Conservation (phyloP, 2,888 invertebrate species). For the Drosophila pullipes region DNA sequence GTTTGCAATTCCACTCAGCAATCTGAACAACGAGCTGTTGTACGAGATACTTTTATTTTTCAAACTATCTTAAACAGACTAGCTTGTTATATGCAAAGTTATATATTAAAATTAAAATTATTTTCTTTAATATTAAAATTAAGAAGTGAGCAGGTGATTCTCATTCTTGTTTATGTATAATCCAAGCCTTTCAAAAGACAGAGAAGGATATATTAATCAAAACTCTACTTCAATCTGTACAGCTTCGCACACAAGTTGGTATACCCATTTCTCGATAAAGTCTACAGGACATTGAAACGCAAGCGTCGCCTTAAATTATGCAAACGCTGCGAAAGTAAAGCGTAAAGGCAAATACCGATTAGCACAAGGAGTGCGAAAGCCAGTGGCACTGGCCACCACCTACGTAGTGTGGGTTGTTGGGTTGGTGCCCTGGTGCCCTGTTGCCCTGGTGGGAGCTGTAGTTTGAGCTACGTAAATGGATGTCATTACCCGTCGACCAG, state of each 20-base stretch:
- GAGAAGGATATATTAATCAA: neutral
- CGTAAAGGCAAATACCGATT: conserved; percentile 65
- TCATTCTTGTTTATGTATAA: neutral
- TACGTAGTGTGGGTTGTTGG: neutral
- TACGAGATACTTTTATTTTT: neutral
- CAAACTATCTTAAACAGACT: neutral
- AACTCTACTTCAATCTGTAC: neutral
- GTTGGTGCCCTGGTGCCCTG: neutral
- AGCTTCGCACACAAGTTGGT: neutral
- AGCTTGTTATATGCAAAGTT: neutral
- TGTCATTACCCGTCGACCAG: conserved; percentile 73
- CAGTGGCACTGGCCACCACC: conserved; percentile 21
- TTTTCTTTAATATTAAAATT: neutral
- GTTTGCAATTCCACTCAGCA: neutral
- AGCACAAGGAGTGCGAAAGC: conserved; percentile 64
- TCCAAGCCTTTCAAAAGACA: neutral
- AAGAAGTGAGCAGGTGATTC: neutral
- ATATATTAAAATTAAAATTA: neutral
- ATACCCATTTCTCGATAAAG: neutral
- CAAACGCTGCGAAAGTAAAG: conserved; percentile 67
- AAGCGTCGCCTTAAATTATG: conserved; percentile 50
- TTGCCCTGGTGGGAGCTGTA: conserved; percentile 7
- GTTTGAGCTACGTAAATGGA: conserved; percentile 71
- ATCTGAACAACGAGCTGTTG: neutral
- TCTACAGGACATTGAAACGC: conserved; percentile 34